A percentile compares a stretch with the other conserved stretches of the same genome.
Evolutionary conservation across 2,113 vertebrate species (phyloP).

Genomic region (Dissostichus mawsoni): DNA sequence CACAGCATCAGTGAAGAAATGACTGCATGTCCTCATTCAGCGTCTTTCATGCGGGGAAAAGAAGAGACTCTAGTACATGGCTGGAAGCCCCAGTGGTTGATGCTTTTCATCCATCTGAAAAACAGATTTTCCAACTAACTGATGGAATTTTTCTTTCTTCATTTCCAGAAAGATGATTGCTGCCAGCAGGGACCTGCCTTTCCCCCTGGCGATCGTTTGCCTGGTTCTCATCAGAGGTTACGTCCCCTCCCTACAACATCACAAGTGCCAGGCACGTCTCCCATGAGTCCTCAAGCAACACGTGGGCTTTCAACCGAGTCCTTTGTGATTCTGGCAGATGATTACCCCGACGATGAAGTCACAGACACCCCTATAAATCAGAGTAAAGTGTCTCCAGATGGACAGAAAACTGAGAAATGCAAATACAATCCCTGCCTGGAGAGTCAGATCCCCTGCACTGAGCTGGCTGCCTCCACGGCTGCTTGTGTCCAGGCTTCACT

Average conservation of each 20-base stretch:
- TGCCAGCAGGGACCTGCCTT: conserved; percentile 30
- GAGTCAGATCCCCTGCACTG: conserved; percentile 58
- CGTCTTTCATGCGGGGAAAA: conserved; percentile 12
- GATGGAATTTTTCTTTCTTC: conserved; percentile 39
- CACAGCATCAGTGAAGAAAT: conserved; percentile 12
- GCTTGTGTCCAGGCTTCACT: conserved; percentile 75
- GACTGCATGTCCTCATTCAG: conserved; percentile 18
- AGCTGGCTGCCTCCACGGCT: conserved; percentile 23
- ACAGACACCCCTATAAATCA: fast-evolving
- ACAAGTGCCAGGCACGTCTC: not conserved
- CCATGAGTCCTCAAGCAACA: not conserved
- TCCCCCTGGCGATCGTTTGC: conserved; percentile 45
- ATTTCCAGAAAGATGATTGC: conserved; percentile 53
- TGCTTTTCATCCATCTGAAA: conserved; percentile 1
- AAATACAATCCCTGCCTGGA: conserved; percentile 75
- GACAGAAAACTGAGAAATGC: conserved; percentile 4
- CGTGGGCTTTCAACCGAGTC: fast-evolving
- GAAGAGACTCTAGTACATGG: not conserved
- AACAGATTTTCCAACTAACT: conserved; percentile 26
- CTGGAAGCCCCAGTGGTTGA: conserved; percentile 4
- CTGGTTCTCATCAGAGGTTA: conserved; percentile 56
- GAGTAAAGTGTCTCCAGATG: fast-evolving
- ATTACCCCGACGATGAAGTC: conserved; percentile 11
- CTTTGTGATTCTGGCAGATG: fast-evolving
- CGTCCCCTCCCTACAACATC: conserved; percentile 39